A percentile compares a stretch with the other conserved stretches of the same genome.
Evolutionary conservation across 2,797 vertebrate species (phyloP).

Genomic region (Rhinatrema bivittatum): DNA sequence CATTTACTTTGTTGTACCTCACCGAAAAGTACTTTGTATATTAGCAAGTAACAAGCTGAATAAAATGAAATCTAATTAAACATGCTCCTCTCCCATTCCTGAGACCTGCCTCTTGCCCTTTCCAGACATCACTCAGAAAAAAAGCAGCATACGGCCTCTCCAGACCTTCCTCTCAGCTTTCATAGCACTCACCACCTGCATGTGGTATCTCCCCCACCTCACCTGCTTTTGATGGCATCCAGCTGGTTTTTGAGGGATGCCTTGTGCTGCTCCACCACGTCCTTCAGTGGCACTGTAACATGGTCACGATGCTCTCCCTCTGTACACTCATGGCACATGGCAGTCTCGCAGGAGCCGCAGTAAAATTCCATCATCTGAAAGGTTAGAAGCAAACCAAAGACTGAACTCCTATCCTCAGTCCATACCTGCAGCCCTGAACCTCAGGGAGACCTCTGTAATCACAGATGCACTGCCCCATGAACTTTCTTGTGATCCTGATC

Average conservation of each 20-base stretch:
- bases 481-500: too few species aligned
- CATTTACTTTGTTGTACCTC: too few species aligned
- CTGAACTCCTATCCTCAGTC: too few species aligned
- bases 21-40: too few species aligned
- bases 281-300: slow-evolving; percentile 76
- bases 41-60: too few species aligned
- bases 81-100: background rate
- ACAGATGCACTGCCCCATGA: too few species aligned
- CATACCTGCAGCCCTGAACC: too few species aligned
- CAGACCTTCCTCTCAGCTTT: background rate
- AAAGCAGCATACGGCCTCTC: background rate
- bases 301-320: slow-evolving; percentile 86
- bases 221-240: slow-evolving; percentile 81
- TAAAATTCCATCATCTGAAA: slow-evolving; percentile 93
- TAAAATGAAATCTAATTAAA: too few species aligned
- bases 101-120: background rate
- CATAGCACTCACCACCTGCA: background rate
- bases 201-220: background rate
- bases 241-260: slow-evolving; percentile 80
- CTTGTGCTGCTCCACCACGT: slow-evolving; percentile 90
- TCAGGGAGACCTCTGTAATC: too few species aligned
- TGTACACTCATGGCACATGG: slow-evolving; percentile 88
- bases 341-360: slow-evolving; percentile 89
- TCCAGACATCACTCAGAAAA: background rate
- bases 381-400: slow-evolving; percentile 19